Percentiles rank a stretch among this genome's conserved stretches.
Evolutionary conservation across 2,888 invertebrate species (phyloP).

Genomic region (Colostygia pectinataria): DNA sequence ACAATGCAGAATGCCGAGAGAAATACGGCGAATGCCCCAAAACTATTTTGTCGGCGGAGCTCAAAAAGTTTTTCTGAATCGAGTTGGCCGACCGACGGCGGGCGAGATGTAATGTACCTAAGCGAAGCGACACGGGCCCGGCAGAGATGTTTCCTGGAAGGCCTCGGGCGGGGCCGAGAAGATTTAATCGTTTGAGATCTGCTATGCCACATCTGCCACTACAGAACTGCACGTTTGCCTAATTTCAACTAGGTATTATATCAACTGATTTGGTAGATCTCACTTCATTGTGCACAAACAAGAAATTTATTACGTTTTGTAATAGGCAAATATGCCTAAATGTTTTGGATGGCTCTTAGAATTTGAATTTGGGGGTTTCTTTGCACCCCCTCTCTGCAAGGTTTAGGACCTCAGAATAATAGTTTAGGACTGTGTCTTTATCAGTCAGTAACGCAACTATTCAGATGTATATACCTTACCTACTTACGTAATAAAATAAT

Average conservation of each 20-base stretch:
- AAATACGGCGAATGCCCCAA: constrained; percentile 59
- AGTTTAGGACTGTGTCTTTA: too few species aligned
- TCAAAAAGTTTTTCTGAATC: constrained; percentile 65
- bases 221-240: constrained; percentile 45
- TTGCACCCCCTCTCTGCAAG: too few species aligned
- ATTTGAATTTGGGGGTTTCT: too few species aligned
- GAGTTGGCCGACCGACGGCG: constrained; percentile 40
- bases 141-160: constrained; percentile 74
- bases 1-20: constrained; percentile 55
- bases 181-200: constrained; percentile 60
- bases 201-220: constrained; percentile 70
- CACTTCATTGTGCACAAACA: too few species aligned
- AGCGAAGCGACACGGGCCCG: constrained; percentile 49
- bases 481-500: too few species aligned
- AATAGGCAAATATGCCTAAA: too few species aligned
- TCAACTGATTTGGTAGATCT: too few species aligned
- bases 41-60: constrained; percentile 67
- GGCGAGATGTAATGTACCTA: constrained; percentile 48
- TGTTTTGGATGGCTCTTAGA: too few species aligned
- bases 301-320: too few species aligned
- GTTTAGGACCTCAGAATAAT: too few species aligned
- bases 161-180: constrained; percentile 61
- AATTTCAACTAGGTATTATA: constrained; percentile 41
- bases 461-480: too few species aligned
- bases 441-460: too few species aligned